A percentile compares a stretch with the other conserved stretches of the same genome.
Conservation (phyloP, 1,140 invertebrate species). For the Phthorimaea operculella region DNA sequence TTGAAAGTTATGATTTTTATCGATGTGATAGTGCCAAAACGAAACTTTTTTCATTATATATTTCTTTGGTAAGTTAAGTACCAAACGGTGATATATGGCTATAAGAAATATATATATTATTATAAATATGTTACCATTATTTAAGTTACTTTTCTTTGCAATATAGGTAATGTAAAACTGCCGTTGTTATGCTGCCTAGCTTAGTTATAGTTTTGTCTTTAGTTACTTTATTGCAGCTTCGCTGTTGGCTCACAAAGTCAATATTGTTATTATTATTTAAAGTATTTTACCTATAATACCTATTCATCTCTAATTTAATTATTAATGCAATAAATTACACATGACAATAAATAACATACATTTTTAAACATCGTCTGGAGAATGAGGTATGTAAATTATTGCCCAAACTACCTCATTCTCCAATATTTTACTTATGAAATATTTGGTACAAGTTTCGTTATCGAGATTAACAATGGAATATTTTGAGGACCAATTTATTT, state of each 20-base stretch:
- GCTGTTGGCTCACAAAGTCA: background rate
- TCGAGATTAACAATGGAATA: slow-evolving; percentile 13
- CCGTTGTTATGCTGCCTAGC: background rate
- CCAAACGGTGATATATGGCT: no score
- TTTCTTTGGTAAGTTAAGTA: no score
- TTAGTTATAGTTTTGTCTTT: background rate
- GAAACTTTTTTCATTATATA: no score
- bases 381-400: background rate
- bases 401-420: slow-evolving; percentile 32
- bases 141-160: background rate
- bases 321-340: background rate
- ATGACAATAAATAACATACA: slow-evolving; percentile 4
- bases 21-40: no score
- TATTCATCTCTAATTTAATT: background rate
- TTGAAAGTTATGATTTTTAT: no score
- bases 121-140: background rate
- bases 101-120: no score
- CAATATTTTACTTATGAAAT: slow-evolving; percentile 22
- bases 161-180: slow-evolving; percentile 1
- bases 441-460: slow-evolving; percentile 8
- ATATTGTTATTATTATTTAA: slow-evolving; percentile 2
- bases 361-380: slow-evolving; percentile 1
- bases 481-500: slow-evolving; percentile 35
- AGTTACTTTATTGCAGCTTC: background rate
- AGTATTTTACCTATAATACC: slow-evolving; percentile 1